Conservation (phyloP, 2,888 invertebrate species). For the Mellilla xanthometata region DNA sequence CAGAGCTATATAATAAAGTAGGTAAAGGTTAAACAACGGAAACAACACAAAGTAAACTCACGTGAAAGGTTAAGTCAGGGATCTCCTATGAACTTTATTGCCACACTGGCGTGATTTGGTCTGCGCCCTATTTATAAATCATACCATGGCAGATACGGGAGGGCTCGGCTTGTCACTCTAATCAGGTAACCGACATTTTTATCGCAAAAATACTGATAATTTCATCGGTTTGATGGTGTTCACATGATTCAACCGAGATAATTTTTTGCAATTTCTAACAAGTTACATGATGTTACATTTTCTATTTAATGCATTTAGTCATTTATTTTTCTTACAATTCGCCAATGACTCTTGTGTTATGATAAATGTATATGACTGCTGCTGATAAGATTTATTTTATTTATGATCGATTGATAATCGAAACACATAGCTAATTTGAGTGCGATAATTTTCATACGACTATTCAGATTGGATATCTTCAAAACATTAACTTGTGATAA, state of each 20-base stretch:
- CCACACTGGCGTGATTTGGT: conserved; percentile 34
- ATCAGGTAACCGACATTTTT: conserved; percentile 30
- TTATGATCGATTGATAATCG: neutral
- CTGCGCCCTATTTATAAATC: conserved; percentile 54
- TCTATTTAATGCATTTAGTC: conserved; percentile 2
- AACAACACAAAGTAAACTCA: conserved; percentile 9
- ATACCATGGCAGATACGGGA: conserved; percentile 44
- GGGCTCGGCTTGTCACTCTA: conserved; percentile 42
- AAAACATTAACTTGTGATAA: neutral
- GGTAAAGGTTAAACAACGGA: conserved; percentile 3
- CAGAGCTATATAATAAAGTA: neutral
- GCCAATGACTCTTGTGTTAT: too few species aligned
- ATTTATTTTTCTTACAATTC: conserved; percentile 4
- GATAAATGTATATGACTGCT: too few species aligned
- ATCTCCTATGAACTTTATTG: conserved; percentile 15
- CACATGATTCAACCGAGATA: conserved; percentile 16
- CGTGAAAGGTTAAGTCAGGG: conserved; percentile 6
- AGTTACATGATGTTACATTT: conserved; percentile 6
- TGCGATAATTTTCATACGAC: too few species aligned
- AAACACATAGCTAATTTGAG: too few species aligned
- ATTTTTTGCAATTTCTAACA: conserved; percentile 28
- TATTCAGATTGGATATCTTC: neutral
- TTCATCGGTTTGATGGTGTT: conserved; percentile 1
- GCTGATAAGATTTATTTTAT: neutral
- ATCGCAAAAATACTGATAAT: conserved; percentile 28